phyloP scores from a whole-genome alignment of 2,797 vertebrate species.

The Gymnocypris eckloni region DNA sequence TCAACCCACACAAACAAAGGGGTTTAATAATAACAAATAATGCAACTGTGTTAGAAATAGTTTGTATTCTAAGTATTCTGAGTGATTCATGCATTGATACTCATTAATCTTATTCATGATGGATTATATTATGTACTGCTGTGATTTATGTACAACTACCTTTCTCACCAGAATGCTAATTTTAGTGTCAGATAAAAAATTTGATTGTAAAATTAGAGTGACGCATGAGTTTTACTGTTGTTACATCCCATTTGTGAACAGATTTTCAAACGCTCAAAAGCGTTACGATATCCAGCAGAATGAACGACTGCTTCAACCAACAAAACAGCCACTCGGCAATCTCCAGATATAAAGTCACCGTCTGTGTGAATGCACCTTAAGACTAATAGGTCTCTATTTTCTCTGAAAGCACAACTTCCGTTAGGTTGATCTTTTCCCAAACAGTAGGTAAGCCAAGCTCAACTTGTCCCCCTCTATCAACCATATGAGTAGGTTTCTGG shows the following conservation, averaged over 20 bases:
- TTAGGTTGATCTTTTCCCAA: slow-evolving; percentile 10
- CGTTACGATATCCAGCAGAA: not conserved
- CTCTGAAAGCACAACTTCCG: slow-evolving; percentile 5
- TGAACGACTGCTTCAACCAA: not conserved
- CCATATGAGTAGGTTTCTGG: slow-evolving; percentile 4
- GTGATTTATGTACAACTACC: not conserved
- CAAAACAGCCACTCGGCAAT: not conserved
- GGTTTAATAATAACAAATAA: not conserved
- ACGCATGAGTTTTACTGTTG: not conserved
- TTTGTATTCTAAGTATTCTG: not conserved
- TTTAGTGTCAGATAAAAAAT: not conserved
- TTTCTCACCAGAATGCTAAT: not conserved
- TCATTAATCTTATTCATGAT: not conserved
- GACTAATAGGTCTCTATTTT: slow-evolving; percentile 19
- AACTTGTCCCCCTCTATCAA: slow-evolving; percentile 30
- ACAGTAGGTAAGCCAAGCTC: slow-evolving; percentile 12
- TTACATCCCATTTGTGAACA: not conserved
- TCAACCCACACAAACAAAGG: not conserved
- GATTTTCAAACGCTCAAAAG: not conserved
- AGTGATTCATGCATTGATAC: not conserved
- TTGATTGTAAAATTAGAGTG: not conserved
- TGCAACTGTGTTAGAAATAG: not conserved
- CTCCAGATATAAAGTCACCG: not conserved
- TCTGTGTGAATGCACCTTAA: slow-evolving; percentile 18
- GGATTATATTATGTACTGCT: not conserved